phyloP scores from a whole-genome alignment of 2,888 invertebrate genomes.

The Acrobasis suavella region DNA sequence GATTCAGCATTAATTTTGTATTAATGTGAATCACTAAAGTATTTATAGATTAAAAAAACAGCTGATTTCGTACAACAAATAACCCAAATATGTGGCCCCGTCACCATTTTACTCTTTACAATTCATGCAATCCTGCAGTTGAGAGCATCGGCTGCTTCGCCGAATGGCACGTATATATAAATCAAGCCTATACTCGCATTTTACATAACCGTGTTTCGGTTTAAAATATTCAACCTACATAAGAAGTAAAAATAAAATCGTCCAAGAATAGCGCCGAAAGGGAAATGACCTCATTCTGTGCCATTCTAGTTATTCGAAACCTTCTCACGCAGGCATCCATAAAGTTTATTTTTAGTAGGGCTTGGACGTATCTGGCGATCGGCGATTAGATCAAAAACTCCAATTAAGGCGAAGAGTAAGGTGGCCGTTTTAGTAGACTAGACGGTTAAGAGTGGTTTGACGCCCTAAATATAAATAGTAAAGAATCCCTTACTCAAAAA shows the following conservation, averaged over 20 bases:
- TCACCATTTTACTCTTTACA: not conserved
- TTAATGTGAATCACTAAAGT: too few species aligned
- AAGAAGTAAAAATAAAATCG: conserved; percentile 58
- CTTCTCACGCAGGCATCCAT: conserved; percentile 71
- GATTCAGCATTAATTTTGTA: too few species aligned
- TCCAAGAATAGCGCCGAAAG: conserved; percentile 65
- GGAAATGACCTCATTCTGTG: conserved; percentile 73
- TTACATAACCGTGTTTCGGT: conserved; percentile 32
- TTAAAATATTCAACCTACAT: conserved; percentile 50
- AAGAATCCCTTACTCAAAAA: too few species aligned
- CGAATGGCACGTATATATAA: not conserved
- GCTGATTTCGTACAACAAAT: not conserved
- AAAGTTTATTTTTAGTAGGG: conserved; percentile 72
- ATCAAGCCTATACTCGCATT: conserved; percentile 1
- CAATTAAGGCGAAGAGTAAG: conserved; percentile 47
- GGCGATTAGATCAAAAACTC: conserved; percentile 61
- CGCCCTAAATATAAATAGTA: too few species aligned
- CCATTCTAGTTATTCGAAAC: conserved; percentile 61
- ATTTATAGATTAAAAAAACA: too few species aligned
- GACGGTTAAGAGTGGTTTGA: too few species aligned
- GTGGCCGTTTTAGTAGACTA: too few species aligned
- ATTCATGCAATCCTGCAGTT: not conserved
- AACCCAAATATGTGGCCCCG: not conserved
- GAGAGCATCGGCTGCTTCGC: not conserved
- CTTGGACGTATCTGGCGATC: conserved; percentile 67